Evolutionary conservation across 2,888 invertebrate genomes (phyloP).

Genomic region (Elegia similella): DNA sequence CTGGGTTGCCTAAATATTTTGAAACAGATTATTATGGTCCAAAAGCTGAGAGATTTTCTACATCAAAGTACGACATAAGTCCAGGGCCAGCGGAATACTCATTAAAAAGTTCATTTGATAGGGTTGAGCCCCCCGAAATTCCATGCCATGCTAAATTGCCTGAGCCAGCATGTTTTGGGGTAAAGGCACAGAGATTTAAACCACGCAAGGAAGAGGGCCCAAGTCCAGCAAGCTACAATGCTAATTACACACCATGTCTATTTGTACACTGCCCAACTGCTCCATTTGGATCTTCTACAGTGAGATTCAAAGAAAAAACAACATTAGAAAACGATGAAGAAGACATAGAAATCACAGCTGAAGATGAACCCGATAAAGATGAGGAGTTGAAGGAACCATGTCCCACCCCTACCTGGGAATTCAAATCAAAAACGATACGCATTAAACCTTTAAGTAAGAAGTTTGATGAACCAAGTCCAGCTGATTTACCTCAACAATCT

Average conservation of each 20-base stretch:
- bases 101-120: conserved; percentile 57
- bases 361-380: conserved; percentile 24
- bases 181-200: conserved; percentile 54
- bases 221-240: conserved; percentile 55
- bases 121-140: conserved; percentile 30
- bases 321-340: conserved; percentile 34
- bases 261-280: conserved; percentile 43
- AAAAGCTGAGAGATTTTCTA: conserved; percentile 48
- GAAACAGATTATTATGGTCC: conserved; percentile 44
- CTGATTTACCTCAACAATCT: conserved; percentile 39
- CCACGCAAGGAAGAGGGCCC: conserved; percentile 45
- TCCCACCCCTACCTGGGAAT: conserved; percentile 50
- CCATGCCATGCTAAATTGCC: conserved; percentile 49
- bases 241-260: conserved; percentile 34
- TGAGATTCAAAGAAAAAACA: conserved; percentile 46
- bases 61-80: conserved; percentile 28
- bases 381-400: conserved; percentile 24
- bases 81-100: conserved; percentile 60
- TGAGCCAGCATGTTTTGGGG: conserved; percentile 51
- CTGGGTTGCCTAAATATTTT: conserved; percentile 41
- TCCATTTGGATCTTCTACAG: conserved; percentile 52
- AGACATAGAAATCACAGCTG: conserved; percentile 18
- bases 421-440: conserved; percentile 58
- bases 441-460: conserved; percentile 48
- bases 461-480: conserved; percentile 46